Conservation (phyloP, 2,113 vertebrate genomes). For the Okapia johnstoni region DNA sequence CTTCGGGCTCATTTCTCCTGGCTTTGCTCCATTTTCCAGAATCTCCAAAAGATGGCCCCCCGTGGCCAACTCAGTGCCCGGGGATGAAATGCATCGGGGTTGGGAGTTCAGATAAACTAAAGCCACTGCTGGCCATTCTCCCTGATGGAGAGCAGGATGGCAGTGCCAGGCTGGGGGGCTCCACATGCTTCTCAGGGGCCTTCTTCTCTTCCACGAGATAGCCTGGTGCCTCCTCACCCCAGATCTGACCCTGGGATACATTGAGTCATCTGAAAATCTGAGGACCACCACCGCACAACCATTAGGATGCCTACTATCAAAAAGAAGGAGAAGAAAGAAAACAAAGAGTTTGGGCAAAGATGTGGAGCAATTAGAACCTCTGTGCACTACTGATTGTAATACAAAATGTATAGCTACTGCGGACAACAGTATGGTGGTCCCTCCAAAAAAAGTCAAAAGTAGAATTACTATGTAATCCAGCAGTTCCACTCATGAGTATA, state of each 20-base stretch:
- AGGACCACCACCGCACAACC: background rate
- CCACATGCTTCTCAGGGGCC: fast-evolving
- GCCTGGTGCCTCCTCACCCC: background rate
- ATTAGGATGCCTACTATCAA: background rate
- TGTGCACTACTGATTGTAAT: background rate
- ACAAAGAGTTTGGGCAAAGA: background rate
- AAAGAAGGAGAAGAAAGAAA: background rate
- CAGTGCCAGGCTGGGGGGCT: fast-evolving
- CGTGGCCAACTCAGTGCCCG: background rate
- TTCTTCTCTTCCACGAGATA: background rate
- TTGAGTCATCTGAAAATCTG: background rate
- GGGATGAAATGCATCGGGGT: background rate
- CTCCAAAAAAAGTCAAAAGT: background rate
- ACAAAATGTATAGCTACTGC: background rate
- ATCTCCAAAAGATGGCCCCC: background rate
- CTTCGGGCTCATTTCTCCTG: background rate
- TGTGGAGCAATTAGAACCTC: background rate
- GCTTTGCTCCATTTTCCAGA: background rate
- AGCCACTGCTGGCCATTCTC: fast-evolving
- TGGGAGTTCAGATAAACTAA: background rate
- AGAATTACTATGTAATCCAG: background rate
- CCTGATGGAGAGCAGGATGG: background rate
- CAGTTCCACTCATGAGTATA: background rate
- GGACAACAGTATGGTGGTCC: background rate
- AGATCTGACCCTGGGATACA: background rate